Conservation (phyloP, 1,140 invertebrate species). For the Cotesia chilonis region DNA sequence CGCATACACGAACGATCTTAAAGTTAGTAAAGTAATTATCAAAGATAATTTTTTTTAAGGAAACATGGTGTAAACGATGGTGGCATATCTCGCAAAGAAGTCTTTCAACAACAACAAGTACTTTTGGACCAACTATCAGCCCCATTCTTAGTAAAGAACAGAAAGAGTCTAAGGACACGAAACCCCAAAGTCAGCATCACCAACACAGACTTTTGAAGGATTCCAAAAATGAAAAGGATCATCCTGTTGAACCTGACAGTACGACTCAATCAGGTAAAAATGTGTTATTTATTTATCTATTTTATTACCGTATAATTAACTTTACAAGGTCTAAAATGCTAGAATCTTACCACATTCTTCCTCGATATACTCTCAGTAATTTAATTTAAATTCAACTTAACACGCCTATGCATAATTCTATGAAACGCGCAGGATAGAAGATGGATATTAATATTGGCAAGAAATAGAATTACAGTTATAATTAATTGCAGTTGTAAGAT, state of each 20-base stretch:
- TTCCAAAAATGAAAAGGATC: slow-evolving; percentile 39
- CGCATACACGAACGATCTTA: neutral
- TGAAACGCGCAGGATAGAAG: no score
- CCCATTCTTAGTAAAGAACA: slow-evolving; percentile 51
- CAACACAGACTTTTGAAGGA: slow-evolving; percentile 31
- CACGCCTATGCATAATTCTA: no score
- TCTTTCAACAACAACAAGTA: slow-evolving; percentile 49
- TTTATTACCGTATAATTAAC: neutral
- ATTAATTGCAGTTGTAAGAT: no score
- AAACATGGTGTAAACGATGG: slow-evolving; percentile 64
- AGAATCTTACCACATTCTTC: neutral
- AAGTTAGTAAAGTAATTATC: neutral
- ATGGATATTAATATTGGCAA: no score
- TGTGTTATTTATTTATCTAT: slow-evolving; percentile 2
- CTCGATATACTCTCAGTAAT: neutral
- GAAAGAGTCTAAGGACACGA: slow-evolving; percentile 41
- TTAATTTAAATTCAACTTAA: neutral
- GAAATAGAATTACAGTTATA: no score
- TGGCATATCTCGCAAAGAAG: slow-evolving; percentile 57
- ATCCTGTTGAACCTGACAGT: slow-evolving; percentile 38
- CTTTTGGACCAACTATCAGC: slow-evolving; percentile 54
- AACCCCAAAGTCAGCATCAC: slow-evolving; percentile 28
- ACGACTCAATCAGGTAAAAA: slow-evolving; percentile 33
- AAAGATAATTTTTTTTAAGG: slow-evolving; percentile 45
- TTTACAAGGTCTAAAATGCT: neutral